phyloP scores from a whole-genome alignment of 2,113 vertebrate species.

The Tor tambroides region DNA sequence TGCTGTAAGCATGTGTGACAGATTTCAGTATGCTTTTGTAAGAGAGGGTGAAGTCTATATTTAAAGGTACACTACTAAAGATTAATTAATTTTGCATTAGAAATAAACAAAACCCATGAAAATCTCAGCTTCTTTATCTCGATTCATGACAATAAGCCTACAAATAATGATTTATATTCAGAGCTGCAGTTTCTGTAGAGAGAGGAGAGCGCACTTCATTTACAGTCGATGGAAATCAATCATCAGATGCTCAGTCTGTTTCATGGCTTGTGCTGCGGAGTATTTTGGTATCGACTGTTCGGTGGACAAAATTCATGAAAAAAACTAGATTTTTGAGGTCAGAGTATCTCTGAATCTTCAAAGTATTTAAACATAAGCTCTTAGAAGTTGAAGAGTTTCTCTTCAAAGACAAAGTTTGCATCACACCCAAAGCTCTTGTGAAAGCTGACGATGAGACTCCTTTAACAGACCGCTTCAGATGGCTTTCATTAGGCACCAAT shows the following conservation, averaged over 20 bases:
- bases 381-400: not conserved
- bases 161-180: not conserved
- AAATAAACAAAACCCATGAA: no score
- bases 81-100: not conserved
- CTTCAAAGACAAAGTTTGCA: not conserved
- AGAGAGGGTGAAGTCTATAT: not conserved
- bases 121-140: no score
- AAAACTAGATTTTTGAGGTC: no score
- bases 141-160: no score
- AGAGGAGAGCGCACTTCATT: no score
- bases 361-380: not conserved
- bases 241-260: no score
- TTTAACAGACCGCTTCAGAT: not conserved
- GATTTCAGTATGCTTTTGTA: not conserved
- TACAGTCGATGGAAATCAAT: no score
- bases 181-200: not conserved
- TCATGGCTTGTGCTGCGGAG: no score
- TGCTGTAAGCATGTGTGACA: not conserved
- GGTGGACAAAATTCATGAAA: no score
- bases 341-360: no score
- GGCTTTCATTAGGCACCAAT: conserved; percentile 51
- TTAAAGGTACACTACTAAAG: not conserved
- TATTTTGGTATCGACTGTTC: no score
- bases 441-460: no score
- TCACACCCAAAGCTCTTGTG: not conserved